Evolutionary conservation across 1,140 invertebrate genomes (phyloP).

Genomic region (Meloidogyne exigua): DNA sequence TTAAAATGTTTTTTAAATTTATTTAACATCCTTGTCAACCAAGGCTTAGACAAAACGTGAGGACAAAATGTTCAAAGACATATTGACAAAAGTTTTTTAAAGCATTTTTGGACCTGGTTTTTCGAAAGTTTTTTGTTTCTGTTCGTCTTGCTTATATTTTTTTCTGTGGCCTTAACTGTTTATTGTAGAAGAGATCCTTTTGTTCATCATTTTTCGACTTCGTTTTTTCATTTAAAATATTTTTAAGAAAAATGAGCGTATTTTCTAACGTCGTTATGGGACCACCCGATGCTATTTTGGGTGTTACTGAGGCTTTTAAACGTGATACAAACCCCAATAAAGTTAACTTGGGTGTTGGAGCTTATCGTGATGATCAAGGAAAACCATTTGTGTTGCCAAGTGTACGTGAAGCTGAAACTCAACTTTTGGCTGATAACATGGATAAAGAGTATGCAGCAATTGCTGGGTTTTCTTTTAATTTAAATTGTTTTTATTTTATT

Average conservation of each 20-base stretch:
- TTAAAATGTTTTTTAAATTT: too few species aligned
- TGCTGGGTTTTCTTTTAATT: constrained; percentile 73
- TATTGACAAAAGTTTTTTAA: too few species aligned
- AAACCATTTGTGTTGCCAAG: constrained; percentile 53
- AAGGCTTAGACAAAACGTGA: too few species aligned
- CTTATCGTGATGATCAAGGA: constrained; percentile 88
- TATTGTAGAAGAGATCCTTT: too few species aligned
- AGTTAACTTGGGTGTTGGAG: constrained; percentile 94
- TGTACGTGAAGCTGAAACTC: constrained; percentile 75
- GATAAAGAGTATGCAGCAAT: constrained; percentile 97
- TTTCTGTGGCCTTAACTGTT: too few species aligned
- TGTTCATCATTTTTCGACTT: too few species aligned
- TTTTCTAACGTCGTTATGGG: constrained; percentile 81
- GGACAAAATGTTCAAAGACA: too few species aligned
- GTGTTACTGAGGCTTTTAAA: constrained; percentile 95
- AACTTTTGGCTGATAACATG: constrained; percentile 72
- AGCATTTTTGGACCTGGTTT: too few species aligned
- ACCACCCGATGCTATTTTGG: constrained; percentile 82
- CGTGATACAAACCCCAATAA: constrained; percentile 86
- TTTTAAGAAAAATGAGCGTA: not conserved
- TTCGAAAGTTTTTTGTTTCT: too few species aligned
- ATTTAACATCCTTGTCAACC: too few species aligned
- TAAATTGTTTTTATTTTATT: constrained; percentile 17
- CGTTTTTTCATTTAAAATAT: too few species aligned
- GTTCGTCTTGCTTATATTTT: too few species aligned